Base-by-base conservation (phyloP, 2,113 vertebrate species). In the Crotalus tigris region DNA sequence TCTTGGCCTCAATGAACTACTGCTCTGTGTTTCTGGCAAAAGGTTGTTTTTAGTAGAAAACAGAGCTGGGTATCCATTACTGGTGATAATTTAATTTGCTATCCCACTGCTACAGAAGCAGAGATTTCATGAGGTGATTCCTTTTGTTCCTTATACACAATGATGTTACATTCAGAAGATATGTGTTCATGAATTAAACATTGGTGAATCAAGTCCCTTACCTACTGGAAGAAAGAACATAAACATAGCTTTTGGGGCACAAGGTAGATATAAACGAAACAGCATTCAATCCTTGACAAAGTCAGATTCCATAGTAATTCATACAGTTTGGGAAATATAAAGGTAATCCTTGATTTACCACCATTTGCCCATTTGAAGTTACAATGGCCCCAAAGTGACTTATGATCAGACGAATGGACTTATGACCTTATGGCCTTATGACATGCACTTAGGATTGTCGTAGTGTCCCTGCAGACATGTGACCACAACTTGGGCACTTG, bases 131-230 rank as follows among this genome's bases (percentile, higher is more conserved):
- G 92, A 96, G 94, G 91, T 95, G 26, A 21, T 85, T 19, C 92
- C 94, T 96, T 97, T 95, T 92, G 88, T 93, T 94, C 96, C 93
- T 95, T 93, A 93, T 85, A 90, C 93, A 12, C 92, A 93, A 89
- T 90, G 93, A 91, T 94, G 91, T 95, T 93, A 90, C 93, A 91
- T 46, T 94, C 93, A 94, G 90, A 93, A 94, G 96, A 92, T 96
- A 92, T 23, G 15, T 92, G 59, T 0, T 86, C 95, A 95, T 97
- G 96, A 98, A 97, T 97, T 96, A 98, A 97, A 96, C 91, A 97
- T 97, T 53, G 91, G 85, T 89, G 75, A 94, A 29, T 54, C 90
- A 94, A 92, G 93, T 96, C 91, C 94, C 96, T 91, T 94, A 93
- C 88, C 96, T 94, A 1, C 9, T 91, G 93, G 92, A 95, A 96